Conservation (phyloP, 2,113 vertebrate genomes). For the Hippoglossus stenolepis region DNA sequence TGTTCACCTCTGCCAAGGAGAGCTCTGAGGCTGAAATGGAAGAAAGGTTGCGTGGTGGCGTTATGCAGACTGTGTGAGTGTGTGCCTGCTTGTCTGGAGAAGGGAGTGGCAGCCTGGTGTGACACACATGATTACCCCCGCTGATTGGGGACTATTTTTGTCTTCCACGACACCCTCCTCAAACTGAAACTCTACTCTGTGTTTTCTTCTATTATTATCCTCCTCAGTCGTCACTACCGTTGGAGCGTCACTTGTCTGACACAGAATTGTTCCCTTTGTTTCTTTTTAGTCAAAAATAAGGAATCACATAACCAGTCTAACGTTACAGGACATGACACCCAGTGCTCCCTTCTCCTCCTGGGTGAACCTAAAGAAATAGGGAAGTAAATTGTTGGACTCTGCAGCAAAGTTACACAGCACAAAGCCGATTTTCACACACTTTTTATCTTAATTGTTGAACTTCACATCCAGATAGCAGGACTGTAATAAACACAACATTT, state of each 20-base stretch:
- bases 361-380: conserved; percentile 16
- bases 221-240: conserved; percentile 4
- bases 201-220: conserved; percentile 42
- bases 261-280: background rate
- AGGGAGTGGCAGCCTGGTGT: conserved; percentile 69
- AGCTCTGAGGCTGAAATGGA: conserved; percentile 49
- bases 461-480: too few relatives aligned
- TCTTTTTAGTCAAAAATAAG: conserved; percentile 23
- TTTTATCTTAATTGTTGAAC: background rate
- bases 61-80: conserved; percentile 18
- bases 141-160: conserved; percentile 71
- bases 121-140: conserved; percentile 65
- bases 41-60: conserved; percentile 25
- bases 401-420: conserved; percentile 9
- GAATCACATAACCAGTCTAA: conserved; percentile 20
- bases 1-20: conserved; percentile 63
- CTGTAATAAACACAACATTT: too few relatives aligned
- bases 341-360: background rate
- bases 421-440: background rate
- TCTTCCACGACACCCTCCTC: conserved; percentile 37
- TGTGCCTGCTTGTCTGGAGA: conserved; percentile 52
- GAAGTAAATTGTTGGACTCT: conserved; percentile 1
- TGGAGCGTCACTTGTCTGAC: conserved; percentile 10
- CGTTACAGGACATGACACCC: conserved; percentile 7
- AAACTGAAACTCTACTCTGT: conserved; percentile 30